Evolutionary conservation across 2,113 vertebrate genomes (phyloP), one percentile per base, ranked within the genome.

Genomic region (Corythoichthys intestinalis): DNA sequence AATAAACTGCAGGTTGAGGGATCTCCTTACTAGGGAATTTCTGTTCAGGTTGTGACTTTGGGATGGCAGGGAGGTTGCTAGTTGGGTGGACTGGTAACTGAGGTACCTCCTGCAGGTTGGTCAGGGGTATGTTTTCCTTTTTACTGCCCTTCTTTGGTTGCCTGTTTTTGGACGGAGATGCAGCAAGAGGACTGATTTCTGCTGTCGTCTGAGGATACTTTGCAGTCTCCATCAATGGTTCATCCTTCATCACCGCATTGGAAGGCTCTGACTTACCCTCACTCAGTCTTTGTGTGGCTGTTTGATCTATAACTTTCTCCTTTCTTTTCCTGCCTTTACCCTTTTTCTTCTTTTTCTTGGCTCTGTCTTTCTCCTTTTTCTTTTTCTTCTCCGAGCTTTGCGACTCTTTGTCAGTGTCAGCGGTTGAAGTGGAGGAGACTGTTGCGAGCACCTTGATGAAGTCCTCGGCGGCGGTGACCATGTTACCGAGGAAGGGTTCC

Each of bases 391-490:
- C 84, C 1, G 87, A 83, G 53, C 71, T 73, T 41, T 85, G 79
- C 0, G 82, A 69, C 28, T 92, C 86, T 1, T 69, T 53, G 57
- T 91, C 86, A 0, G 80, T 1, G 4, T 73, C 66, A 20, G 90
- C 87, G 74, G 88, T 85, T 39, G 91, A 92, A 2, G 91, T 92
- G 9, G 89, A 90, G 77, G 91, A 93, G 50, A 93, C 90, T 0
- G 91, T 92, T 17, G 92, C 90, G 0, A 94, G 91, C 64, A 93
- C 90, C 80, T 93, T 93, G 76, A 93, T 89, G 76, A 94, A 91
- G 79, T 94, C 93, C 75, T 93, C 92, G 0, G 92, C 92, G 0
- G 85, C 79, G 0, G 67, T 85, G 37, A 88, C 76, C 49, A 88
- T 64, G 0, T 83, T 85, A 44, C 84, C 87, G 1, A 88, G 86